A percentile compares a stretch with the other conserved stretches of the same genome.
Evolutionary conservation across 2,888 invertebrate genomes (phyloP).

Genomic region (Tuta absoluta): DNA sequence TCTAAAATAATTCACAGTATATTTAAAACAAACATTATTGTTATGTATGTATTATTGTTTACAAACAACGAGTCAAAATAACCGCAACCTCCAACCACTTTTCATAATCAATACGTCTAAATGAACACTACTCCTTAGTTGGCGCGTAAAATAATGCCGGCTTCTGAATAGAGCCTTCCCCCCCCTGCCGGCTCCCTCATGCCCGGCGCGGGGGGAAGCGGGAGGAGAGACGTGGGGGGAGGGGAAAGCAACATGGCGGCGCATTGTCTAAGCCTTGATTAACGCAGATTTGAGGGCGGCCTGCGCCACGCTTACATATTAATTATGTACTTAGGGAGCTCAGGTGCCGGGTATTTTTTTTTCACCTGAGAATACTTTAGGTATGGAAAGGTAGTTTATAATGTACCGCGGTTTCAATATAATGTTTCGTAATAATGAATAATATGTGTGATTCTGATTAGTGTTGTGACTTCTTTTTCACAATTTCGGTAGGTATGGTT

Average conservation of each 20-base stretch:
- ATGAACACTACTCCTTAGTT: slow-evolving; percentile 17
- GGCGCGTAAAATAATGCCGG: slow-evolving; percentile 17
- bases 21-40: neutral
- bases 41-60: too few relatives aligned
- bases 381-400: neutral
- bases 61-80: neutral
- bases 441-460: too few relatives aligned
- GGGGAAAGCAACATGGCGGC: slow-evolving; percentile 66
- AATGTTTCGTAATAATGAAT: neutral
- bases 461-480: too few relatives aligned
- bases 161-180: slow-evolving; percentile 57
- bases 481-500: too few relatives aligned
- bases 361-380: slow-evolving; percentile 44
- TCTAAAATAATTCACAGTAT: neutral
- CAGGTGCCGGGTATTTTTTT: slow-evolving; percentile 42
- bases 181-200: slow-evolving; percentile 36
- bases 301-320: slow-evolving; percentile 67
- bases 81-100: slow-evolving; percentile 12
- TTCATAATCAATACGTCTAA: slow-evolving; percentile 22
- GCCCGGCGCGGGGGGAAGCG: slow-evolving; percentile 35
- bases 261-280: slow-evolving; percentile 77
- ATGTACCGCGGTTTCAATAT: neutral
- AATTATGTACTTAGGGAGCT: slow-evolving; percentile 72
- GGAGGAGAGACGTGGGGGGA: slow-evolving; percentile 42
- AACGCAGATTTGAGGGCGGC: slow-evolving; percentile 71